Conservation (phyloP, 2,888 invertebrate species). For the Leuctra nigra region DNA sequence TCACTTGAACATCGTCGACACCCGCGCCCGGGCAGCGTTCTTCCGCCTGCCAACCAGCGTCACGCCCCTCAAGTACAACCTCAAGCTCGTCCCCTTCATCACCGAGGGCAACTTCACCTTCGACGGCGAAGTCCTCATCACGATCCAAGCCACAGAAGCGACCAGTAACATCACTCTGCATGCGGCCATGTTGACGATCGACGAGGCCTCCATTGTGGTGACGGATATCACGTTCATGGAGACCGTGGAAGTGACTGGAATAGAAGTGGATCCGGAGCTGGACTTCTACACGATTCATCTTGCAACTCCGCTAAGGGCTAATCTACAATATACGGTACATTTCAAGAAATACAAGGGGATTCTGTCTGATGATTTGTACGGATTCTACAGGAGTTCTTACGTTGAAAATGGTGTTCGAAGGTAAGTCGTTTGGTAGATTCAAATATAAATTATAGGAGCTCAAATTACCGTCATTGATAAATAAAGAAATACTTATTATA, state of each 20-base stretch:
- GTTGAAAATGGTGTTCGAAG: conserved; percentile 11
- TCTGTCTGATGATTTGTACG: conserved; percentile 28
- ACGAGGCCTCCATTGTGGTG: too few relatives aligned
- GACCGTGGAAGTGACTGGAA: background rate
- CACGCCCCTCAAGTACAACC: conserved; percentile 18
- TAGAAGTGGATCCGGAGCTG: background rate
- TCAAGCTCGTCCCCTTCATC: conserved; percentile 20
- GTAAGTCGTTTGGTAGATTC: too few relatives aligned
- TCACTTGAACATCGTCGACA: background rate
- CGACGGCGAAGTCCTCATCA: too few relatives aligned
- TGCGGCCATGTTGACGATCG: conserved; percentile 16
- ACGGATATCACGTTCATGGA: background rate
- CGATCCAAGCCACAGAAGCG: conserved; percentile 33
- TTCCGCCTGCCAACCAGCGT: conserved; percentile 18
- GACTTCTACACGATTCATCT: conserved; percentile 55
- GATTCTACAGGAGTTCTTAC: conserved; percentile 24
- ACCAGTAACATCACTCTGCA: conserved; percentile 40
- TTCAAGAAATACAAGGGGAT: conserved; percentile 23
- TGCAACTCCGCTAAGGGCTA: background rate
- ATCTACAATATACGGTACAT: conserved; percentile 13
- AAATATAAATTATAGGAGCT: too few relatives aligned
- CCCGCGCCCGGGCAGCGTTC: background rate
- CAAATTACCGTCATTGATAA: too few relatives aligned
- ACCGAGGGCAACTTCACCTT: too few relatives aligned
- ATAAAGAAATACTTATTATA: too few relatives aligned